Evolutionary conservation across 2,113 vertebrate genomes (phyloP).

Genomic region (Terrapene triunguis): DNA sequence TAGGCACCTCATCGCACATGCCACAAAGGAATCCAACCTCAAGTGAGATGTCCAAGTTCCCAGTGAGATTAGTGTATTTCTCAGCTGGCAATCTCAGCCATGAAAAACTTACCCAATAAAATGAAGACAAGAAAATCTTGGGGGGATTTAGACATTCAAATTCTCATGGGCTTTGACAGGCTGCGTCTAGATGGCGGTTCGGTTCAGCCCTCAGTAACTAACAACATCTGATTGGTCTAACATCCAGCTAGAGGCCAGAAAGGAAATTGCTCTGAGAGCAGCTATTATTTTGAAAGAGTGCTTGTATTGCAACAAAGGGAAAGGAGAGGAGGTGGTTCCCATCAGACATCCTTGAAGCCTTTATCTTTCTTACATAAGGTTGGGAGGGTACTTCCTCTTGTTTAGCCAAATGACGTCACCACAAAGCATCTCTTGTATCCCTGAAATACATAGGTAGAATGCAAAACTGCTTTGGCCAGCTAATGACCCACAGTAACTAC

Average conservation of each 20-base stretch:
- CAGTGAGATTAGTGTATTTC: not conserved
- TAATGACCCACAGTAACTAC: not conserved
- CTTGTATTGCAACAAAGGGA: slow-evolving; percentile 29
- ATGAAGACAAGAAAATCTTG: not conserved
- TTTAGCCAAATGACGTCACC: not conserved
- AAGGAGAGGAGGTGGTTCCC: slow-evolving; percentile 20
- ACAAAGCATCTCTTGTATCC: not conserved
- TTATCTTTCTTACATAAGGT: slow-evolving; percentile 16
- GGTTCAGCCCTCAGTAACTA: not conserved
- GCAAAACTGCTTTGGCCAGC: not conserved
- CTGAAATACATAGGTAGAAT: not conserved
- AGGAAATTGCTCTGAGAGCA: slow-evolving; percentile 41
- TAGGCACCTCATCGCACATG: not conserved
- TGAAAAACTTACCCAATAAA: not conserved
- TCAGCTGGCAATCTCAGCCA: not conserved
- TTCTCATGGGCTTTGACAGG: not conserved
- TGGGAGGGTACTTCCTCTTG: slow-evolving; percentile 40
- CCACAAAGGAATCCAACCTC: not conserved
- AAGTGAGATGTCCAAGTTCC: not conserved
- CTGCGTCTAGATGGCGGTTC: not conserved
- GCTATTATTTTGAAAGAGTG: slow-evolving; percentile 7
- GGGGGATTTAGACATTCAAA: not conserved
- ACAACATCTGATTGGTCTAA: not conserved
- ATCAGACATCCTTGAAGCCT: slow-evolving; percentile 19
- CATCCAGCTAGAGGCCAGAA: slow-evolving; percentile 35